Percentiles rank a stretch among this genome's conserved stretches.
phyloP scores from a whole-genome alignment of 2,888 invertebrate genomes.

The Hartigia nigra region DNA sequence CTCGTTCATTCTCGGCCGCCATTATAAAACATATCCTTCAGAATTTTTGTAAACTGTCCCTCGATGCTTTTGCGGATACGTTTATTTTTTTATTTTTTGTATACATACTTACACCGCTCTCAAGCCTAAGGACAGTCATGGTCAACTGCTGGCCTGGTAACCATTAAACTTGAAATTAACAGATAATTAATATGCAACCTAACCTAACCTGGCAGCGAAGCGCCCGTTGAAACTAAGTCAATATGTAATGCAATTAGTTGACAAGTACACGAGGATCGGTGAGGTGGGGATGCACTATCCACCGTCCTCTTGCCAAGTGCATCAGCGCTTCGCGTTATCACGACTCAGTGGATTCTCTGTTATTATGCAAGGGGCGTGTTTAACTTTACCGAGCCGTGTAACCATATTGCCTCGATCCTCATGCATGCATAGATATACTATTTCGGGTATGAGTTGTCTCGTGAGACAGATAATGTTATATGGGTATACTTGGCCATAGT shows the following conservation, averaged over 20 bases:
- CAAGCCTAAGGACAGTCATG: not conserved
- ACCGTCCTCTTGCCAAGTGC: constrained; percentile 32
- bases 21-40: not conserved
- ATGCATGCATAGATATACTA: constrained; percentile 30
- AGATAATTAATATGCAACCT: constrained; percentile 56
- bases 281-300: constrained; percentile 6
- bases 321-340: constrained; percentile 37
- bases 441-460: constrained; percentile 23
- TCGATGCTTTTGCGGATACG: not conserved
- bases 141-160: constrained; percentile 7
- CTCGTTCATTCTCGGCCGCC: not conserved
- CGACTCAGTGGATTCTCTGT: constrained; percentile 20
- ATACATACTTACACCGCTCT: not conserved
- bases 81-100: not conserved
- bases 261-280: constrained; percentile 48
- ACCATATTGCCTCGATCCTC: constrained; percentile 42
- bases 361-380: constrained; percentile 45
- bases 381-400: constrained; percentile 47
- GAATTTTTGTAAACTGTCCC: not conserved
- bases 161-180: constrained; percentile 53
- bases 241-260: constrained; percentile 60
- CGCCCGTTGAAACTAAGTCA: constrained; percentile 54
- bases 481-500: constrained; percentile 18
- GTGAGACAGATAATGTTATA: constrained; percentile 23
- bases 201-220: constrained; percentile 27